Base-by-base conservation (phyloP, 1,140 invertebrate species). In the Cotesia vestalis region DNA sequence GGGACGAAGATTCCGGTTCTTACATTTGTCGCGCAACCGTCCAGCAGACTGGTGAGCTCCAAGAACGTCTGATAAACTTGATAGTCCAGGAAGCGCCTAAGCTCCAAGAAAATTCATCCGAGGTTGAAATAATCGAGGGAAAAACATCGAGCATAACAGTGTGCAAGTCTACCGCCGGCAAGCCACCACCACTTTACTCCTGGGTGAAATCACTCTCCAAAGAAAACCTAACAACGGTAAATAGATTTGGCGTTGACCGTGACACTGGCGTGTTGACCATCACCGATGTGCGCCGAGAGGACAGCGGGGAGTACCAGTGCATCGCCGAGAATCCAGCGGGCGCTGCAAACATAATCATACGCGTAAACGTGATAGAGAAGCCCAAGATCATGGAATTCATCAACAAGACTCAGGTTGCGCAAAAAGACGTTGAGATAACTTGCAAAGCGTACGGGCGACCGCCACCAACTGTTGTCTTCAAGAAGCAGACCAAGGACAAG, bases 11-110 rank as follows among this genome's bases (percentile, higher is more conserved):
- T 81, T 94, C 96, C 81, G 95, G 94, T 0, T 87, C 91, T 12
- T 97, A 96, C 82, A 94, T 91, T 2, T 96, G 95, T 80, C 89
- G 94, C 27, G 95, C 95, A 1, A 90, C 93, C 11, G 95, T 97
- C 0, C 87, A 90, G 9, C 88, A 89, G 11, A 95, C 94, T 14
- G 96, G 95, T 40, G 91, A 94, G 80, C 85, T 95, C 4, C 84
- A 91, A 55, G 91, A 92, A 72, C 89, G 91, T 73, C 87, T 90
- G 71, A 97, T 97, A 72, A 90, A 90, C 76, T 90, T 96, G 4
- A 94, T 95, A 89, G 93, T 94, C 87, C 91, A 93, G 80, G 91
- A 92, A 40, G 90, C 90, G 20, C 95, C 95, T 0, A 88, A 88
- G 77, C 92, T 96, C 77, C 88, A 90, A 38, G 83, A 88, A 76